Base-by-base conservation (phyloP, 2,888 invertebrate species). In the Ectemnius continuus region DNA sequence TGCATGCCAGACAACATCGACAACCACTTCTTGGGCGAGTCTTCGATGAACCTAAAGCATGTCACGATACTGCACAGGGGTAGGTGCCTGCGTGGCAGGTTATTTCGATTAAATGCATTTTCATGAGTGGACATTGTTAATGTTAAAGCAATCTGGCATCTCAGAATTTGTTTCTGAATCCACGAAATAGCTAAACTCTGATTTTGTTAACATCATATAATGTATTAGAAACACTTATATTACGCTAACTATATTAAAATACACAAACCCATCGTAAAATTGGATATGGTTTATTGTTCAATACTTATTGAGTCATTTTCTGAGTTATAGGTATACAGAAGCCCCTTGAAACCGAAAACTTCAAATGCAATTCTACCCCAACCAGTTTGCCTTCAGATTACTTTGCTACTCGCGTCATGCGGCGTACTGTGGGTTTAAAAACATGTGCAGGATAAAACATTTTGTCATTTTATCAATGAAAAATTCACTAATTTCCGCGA, bases 171-270 rank as follows among this genome's bases (percentile, higher is more conserved):
- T 47, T 26, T 67, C 28, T 58, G 68, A 59, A 47, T 20, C 61
- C 59, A 56, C 62, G 66, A 70, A 48, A 47, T 20, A 36, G 62
- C 46, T 57, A 70, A 75, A 67, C 45, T 67, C 45, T 68, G 16
- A 20, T 23, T 26, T 47, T 62, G 5, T 2, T 28, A 5, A 5
- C 28, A 28, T 28, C 28, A 5, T 28, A 28, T 28, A 5, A 28
- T 2, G 3, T n/a, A n/a, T n/a, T n/a, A n/a, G n/a, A n/a, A n/a
- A 28, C 28, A 28, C 28, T 61, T 58, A 18, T 18, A n/a, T 57
- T 20, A 28, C 8, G 28, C 64, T 18, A 18, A 5, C 28, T 28
- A 28, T 2, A 5, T 2, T 28, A 28, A 5, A 5, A 4, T 28
- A 5, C 28, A 4, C 28, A 28, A 28, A 28, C 28, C 28, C 28